Evolutionary conservation across 2,888 invertebrate species (phyloP).

Genomic region (Drosophila mettleri): DNA sequence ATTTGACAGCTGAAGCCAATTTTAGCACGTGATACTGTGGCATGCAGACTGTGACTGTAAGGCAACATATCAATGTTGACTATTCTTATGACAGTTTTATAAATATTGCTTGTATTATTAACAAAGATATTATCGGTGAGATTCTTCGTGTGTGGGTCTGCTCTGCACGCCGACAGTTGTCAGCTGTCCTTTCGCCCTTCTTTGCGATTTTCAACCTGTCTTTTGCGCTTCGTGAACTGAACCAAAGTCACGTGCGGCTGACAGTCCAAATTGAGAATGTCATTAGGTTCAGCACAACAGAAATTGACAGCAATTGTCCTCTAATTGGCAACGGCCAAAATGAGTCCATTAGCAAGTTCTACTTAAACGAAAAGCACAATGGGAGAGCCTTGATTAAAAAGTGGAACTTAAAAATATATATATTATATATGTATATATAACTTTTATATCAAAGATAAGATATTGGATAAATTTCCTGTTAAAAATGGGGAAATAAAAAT

Average conservation of each 20-base stretch:
- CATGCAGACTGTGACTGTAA: constrained; percentile 20
- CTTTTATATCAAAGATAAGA: too few species aligned
- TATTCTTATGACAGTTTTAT: constrained; percentile 59
- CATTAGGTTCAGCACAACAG: constrained; percentile 45
- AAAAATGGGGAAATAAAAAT: too few species aligned
- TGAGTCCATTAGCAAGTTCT: constrained; percentile 60
- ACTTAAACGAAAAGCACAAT: constrained; percentile 30
- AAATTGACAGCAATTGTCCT: constrained; percentile 34
- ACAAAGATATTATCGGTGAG: constrained; percentile 9
- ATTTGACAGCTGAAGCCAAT: constrained; percentile 56
- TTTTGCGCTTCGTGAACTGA: constrained; percentile 27
- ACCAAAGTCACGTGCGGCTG: constrained; percentile 76
- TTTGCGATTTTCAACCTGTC: not conserved
- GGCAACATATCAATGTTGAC: constrained; percentile 33
- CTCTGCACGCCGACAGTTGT: too few species aligned
- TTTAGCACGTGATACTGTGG: constrained; percentile 69
- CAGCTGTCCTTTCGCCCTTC: constrained; percentile 3
- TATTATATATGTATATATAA: too few species aligned
- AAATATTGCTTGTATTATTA: constrained; percentile 51
- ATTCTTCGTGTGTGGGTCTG: constrained; percentile 41
- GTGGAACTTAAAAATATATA: not conserved
- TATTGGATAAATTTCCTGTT: too few species aligned
- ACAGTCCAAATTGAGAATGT: constrained; percentile 70
- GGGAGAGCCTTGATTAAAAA: constrained; percentile 9
- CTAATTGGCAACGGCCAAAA: constrained; percentile 58